Conservation (phyloP, 2,113 vertebrate species). For the Leptosomus discolor region DNA sequence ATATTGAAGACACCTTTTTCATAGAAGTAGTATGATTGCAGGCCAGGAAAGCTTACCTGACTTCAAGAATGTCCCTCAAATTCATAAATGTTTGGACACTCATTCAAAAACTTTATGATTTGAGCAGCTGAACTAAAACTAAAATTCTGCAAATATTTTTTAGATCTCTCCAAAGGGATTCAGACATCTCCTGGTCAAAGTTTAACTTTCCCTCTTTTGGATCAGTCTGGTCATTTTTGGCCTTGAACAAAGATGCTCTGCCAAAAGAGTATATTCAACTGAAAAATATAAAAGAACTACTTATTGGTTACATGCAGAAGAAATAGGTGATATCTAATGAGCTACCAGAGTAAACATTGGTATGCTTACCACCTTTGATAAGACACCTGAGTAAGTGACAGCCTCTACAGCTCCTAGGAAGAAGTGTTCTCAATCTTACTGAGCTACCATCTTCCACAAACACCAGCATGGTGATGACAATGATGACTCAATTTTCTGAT, state of each 20-base stretch:
- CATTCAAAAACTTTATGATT: not conserved
- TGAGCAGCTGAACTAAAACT: not conserved
- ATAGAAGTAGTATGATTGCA: not conserved
- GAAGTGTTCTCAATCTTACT: not conserved
- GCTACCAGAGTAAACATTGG: not conserved
- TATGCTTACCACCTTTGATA: not conserved
- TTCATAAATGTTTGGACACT: not conserved
- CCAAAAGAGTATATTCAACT: not conserved
- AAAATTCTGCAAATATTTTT: not conserved
- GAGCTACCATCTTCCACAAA: not conserved
- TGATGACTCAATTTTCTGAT: not conserved
- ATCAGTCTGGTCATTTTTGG: not conserved
- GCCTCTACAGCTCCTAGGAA: not conserved
- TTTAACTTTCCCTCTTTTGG: not conserved
- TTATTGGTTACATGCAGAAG: not conserved
- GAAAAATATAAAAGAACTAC: not conserved
- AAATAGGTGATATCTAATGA: not conserved
- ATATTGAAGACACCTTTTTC: not conserved
- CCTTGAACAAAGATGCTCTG: not conserved
- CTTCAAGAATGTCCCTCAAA: not conserved
- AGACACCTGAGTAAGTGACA: not conserved
- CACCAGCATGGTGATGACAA: not conserved
- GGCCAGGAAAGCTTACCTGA: not conserved
- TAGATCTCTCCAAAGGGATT: not conserved
- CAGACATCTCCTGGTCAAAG: not conserved